Base-by-base conservation (phyloP, 2,113 vertebrate species). In the Hymenochirus boettgeri region DNA sequence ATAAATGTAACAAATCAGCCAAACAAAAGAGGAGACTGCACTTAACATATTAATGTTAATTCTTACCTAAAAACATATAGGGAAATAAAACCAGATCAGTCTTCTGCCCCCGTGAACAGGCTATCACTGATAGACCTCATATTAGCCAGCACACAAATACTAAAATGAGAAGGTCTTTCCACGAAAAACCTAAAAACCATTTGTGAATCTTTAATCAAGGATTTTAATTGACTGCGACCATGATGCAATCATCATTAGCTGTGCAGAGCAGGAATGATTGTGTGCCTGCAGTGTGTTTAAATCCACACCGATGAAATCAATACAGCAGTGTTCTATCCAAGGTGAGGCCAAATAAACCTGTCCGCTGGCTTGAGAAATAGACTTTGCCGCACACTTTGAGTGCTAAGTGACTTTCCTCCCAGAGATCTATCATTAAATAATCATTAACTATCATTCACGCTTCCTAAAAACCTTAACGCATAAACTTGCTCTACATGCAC, bases 311-410 rank as follows among this genome's bases (percentile, higher is more conserved):
- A 74, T 73, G 77, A 74, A 77, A 86, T 82, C 82, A 72, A 86
- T 84, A 82, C 37, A 24, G 73, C 73, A 56, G 72, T 73, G 77
- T 80, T 83, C 76, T 76, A 71, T 75, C 81, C 84, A 86, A 85
- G 81, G 83, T 82, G 80, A 84, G 80, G 77, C 79, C 79, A 77
- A 84, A 82, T 79, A 81, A 86, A 85, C 75, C 81, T 82, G 85
- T 84, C 75, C 77, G 72, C 70, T 79, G 77, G 79, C 53, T 70
- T 85, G 83, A 87, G 77, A 76, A 83, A 83, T 74, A 71, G 81
- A 77, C 78, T 80, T 75, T 76, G 80, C 79, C 72, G 72, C 46
- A 74, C 75, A 75, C 76, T 55, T 74, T 69, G 73, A 82, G 81
- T 67, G 74, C 82, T 84, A 79, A 86, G 86, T 79, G 79, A 79